Percentiles rank a stretch among this genome's conserved stretches.
These are phyloP conservation scores for Amphipoea oculea DNA, from an alignment of 2,888 invertebrate species.

Conservation along the genomic window DNA sequence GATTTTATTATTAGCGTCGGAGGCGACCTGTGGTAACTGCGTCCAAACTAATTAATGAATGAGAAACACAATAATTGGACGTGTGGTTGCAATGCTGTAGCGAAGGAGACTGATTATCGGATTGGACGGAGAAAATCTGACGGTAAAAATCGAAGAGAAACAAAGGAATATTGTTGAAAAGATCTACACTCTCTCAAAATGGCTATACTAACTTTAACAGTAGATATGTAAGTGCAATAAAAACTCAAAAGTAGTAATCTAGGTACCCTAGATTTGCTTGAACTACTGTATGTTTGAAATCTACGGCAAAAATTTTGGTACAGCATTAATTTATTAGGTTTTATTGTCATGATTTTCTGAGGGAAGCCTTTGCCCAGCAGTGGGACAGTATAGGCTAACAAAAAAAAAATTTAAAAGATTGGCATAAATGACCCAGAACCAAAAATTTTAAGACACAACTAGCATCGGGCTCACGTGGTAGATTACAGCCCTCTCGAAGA, in stretches of 20 bases:
- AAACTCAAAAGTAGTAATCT: no score
- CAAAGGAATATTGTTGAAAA: neutral
- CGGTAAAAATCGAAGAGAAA: neutral
- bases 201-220: neutral
- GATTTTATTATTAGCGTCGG: slow-evolving; percentile 36
- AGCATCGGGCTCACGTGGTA: neutral
- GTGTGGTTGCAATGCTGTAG: slow-evolving; percentile 7
- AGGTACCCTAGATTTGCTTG: no score
- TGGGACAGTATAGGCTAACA: neutral
- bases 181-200: no score
- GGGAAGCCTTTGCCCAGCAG: neutral
- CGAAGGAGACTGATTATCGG: slow-evolving; percentile 26
- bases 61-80: slow-evolving; percentile 38
- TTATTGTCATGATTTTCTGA: no score
- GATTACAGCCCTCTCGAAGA: neutral
- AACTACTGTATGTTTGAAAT: neutral
- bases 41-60: slow-evolving; percentile 46
- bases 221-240: no score
- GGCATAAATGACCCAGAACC: neutral
- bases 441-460: neutral
- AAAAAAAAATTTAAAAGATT: neutral
- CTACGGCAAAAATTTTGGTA: neutral
- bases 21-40: slow-evolving; percentile 17
- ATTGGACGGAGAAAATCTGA: neutral
- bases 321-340: no score